Base-by-base conservation (phyloP, 2,888 invertebrate genomes). In the Troides helena region DNA sequence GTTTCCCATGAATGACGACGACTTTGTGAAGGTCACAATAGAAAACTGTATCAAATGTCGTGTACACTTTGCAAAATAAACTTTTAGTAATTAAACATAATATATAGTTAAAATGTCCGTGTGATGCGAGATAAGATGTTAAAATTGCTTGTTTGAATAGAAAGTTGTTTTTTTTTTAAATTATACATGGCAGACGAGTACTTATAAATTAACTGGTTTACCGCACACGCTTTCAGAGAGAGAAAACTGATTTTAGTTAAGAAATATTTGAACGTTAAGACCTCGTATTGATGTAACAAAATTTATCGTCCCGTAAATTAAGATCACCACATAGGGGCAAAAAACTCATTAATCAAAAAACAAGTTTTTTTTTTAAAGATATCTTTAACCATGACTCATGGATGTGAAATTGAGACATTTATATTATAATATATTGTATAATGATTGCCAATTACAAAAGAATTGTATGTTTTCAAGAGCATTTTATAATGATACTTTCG, bases 301-400 rank as follows among this genome's bases (percentile, higher is more conserved):
- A n/a, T 5, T 53, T 53, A 25, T 58, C 25, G n/a, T 58, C 57
- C 57, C 23, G 57, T 58, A 58, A 58, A 58, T 58, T n/a, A 58
- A 23, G 23, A 58, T 23, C 0, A 12, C 23, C 23, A n/a, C 18
- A 18, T n/a, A 46, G 46, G 60, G 60, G 18, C 25, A 60, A 60
- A 36, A 60, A 36, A 60, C 60, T 60, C 60, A 60, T 25, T 60
- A 58, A 58, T 58, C 23, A 58, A 23, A 56, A 58, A 58, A 58
- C 57, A 25, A 8, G 65, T 59, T 65, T 64, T 10, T 58, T 57
- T 57, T 43, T 59, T 30, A 60, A 60, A 60, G 12, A 60, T 36
- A 21, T 17, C 60, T 46, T 46, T 14, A 60, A 60, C 25, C 60
- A 36, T 36, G 36, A 60, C 36, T 60, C 60, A 60, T 36, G 36